Evolutionary conservation across 2,797 vertebrate genomes (phyloP), one percentile per base, ranked within the genome.

Genomic region (Pterois miles): DNA sequence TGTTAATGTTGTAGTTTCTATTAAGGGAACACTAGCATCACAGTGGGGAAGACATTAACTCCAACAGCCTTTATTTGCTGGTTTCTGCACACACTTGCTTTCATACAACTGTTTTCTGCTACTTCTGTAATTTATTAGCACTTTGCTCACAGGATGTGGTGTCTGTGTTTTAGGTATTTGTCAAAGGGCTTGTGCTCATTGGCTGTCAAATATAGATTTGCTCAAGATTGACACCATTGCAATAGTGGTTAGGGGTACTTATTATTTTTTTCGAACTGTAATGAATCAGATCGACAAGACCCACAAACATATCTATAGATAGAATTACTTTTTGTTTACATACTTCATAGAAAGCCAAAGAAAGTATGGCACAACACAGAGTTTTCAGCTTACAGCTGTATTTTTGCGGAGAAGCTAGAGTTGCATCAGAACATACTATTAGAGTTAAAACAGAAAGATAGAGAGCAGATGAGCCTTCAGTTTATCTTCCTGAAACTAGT

Each of bases 41-140:
- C 68, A 86, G 64, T 59, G 53, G 78, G 65, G 70, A 54, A 43
- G 46, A 34, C 79, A 38, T 74, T 38, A 50, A 68, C 65, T 57
- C 33, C 34, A 67, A 22, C 74, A 64, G 60, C 22, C 31, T 34
- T 63, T 27, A 43, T 31, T 22, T 6, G 4, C 25, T 5, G 13
- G 34, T 52, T 52, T 70, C 34, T 68, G 23, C 63, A 56, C 46
- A 65, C 65, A 76, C 58, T 27, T 66, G 38, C 69, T 69, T 62
- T 56, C 16, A 23, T n/a, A 25, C 25, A 43, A 11, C 25, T 9
- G 12, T 34, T 68, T 48, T 43, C 23, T 56, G 8, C 66, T 14
- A 1, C 43, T 63, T 33, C 5, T 64, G 8, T 65, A 25, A 29
- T 65, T 25, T 34, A 40, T 48, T 4, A 16, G 20, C 46, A 50